A percentile compares a stretch with the other conserved stretches of the same genome.
Evolutionary conservation across 2,113 vertebrate genomes (phyloP).

Genomic region (Ancistrus triradiatus): DNA sequence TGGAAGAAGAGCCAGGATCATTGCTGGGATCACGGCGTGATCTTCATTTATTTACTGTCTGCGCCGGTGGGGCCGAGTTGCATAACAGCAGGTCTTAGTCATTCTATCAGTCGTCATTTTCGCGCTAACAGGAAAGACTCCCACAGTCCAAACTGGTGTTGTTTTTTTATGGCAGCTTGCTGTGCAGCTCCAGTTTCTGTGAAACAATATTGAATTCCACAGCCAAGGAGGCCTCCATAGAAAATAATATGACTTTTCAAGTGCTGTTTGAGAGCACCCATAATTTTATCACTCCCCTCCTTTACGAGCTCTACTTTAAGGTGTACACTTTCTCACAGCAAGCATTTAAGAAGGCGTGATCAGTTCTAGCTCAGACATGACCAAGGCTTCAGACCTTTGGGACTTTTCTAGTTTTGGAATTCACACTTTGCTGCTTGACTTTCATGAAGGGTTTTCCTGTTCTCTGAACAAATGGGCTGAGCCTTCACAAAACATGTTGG

Average conservation of each 20-base stretch:
- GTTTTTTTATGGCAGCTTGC: slow-evolving; percentile 18
- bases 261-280: background rate
- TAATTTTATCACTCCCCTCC: background rate
- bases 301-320: background rate
- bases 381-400: background rate
- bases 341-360: background rate
- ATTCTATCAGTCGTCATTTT: slow-evolving; percentile 1
- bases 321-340: background rate
- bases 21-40: background rate
- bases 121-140: slow-evolving; percentile 14
- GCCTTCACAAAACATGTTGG: no score
- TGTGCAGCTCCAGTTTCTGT: background rate
- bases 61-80: background rate
- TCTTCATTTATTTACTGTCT: slow-evolving; percentile 28
- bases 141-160: slow-evolving; percentile 5
- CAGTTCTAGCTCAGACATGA: background rate
- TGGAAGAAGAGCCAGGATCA: background rate
- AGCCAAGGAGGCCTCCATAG: background rate
- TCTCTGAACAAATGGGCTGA: no score
- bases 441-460: no score
- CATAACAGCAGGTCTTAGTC: slow-evolving; percentile 12
- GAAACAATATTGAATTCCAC: slow-evolving; percentile 17
- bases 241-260: no score
- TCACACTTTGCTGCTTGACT: background rate
- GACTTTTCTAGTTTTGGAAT: slow-evolving; percentile 5